Percentiles rank a stretch among this genome's conserved stretches.
These are phyloP conservation scores for Capromys pilorides DNA, from an alignment of 2,797 vertebrate species.

Conservation along the genomic window DNA sequence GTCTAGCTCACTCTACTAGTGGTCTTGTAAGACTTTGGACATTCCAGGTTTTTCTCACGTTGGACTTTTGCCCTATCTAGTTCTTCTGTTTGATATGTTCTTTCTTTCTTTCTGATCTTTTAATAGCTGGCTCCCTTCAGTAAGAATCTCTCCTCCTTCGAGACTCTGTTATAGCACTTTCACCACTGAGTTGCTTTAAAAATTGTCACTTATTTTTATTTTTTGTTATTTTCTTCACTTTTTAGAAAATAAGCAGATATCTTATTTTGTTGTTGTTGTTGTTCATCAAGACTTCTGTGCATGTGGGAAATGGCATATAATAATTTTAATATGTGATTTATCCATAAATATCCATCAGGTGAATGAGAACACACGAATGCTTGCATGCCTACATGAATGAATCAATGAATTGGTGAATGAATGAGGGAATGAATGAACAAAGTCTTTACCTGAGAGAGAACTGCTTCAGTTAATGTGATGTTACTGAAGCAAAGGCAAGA, in stretches of 20 bases:
- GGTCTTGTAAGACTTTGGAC: neutral
- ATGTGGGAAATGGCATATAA: neutral
- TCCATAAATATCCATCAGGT: neutral
- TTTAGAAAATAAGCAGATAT: neutral
- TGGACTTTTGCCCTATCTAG: neutral
- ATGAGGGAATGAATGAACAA: neutral
- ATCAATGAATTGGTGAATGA: too few relatives aligned
- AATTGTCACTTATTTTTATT: neutral
- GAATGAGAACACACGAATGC: neutral
- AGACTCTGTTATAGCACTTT: neutral
- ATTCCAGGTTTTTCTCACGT: neutral
- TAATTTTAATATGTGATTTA: neutral
- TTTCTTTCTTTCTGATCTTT: constrained; percentile 37
- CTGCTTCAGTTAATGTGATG: neutral
- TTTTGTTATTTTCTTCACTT: neutral
- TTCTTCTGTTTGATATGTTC: neutral
- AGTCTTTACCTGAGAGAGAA: neutral
- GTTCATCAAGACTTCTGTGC: neutral
- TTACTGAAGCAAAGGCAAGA: neutral
- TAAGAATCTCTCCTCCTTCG: neutral
- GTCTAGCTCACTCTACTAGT: neutral
- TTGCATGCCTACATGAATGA: neutral
- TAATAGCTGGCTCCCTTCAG: neutral
- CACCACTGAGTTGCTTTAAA: neutral
- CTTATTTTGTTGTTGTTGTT: neutral